Percentiles rank a stretch among this genome's conserved stretches.
These are phyloP conservation scores for Halocynthia aurantium DNA, from an alignment of 23 tunicate species.

Conservation along the genomic window DNA sequence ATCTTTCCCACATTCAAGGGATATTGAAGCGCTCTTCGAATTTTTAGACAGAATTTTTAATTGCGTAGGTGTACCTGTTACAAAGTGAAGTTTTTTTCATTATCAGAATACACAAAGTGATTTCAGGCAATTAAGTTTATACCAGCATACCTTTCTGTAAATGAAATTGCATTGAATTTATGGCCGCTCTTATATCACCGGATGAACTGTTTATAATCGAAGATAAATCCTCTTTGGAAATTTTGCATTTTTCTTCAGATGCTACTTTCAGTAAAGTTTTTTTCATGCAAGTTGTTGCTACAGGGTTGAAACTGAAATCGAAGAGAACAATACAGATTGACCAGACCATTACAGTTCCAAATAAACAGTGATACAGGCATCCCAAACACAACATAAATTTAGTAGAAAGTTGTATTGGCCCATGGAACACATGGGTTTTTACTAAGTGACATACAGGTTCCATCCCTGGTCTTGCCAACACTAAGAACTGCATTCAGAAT, in stretches of 20 bases:
- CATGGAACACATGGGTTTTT: too few species aligned
- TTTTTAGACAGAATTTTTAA: too few species aligned
- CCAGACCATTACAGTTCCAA: too few species aligned
- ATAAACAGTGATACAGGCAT: too few species aligned
- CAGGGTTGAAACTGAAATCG: constrained; percentile 54
- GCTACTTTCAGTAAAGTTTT: constrained; percentile 45
- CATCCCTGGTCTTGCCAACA: too few species aligned
- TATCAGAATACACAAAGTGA: not conserved
- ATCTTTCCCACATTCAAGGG: constrained; percentile 53
- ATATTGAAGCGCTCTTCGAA: not conserved
- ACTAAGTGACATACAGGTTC: too few species aligned
- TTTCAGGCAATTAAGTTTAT: not conserved
- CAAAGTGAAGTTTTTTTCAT: too few species aligned
- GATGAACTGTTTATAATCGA: constrained; percentile 28
- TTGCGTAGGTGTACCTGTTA: too few species aligned
- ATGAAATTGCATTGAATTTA: constrained; percentile 67
- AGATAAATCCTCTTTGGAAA: constrained; percentile 48
- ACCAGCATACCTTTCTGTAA: constrained; percentile 14
- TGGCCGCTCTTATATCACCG: constrained; percentile 84
- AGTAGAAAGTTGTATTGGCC: not conserved
- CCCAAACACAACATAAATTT: not conserved
- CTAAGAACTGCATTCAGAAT: too few species aligned
- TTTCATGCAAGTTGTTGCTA: constrained; percentile 61
- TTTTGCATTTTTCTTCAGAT: constrained; percentile 11
- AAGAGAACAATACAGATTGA: not conserved